Base-by-base conservation (phyloP, 2,888 invertebrate species). In the Lepidonotus clava region DNA sequence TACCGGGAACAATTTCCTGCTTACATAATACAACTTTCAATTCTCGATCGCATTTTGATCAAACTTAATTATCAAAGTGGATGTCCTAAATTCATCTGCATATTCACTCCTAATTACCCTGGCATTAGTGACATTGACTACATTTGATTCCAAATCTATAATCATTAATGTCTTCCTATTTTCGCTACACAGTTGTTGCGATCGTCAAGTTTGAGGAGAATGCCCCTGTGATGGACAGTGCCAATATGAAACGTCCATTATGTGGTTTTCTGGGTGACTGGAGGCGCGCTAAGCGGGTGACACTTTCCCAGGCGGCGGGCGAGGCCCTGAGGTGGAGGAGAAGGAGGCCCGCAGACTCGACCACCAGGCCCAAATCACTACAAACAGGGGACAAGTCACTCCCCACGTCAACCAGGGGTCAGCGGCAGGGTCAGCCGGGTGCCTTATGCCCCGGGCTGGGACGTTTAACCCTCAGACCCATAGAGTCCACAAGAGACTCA, bases 391-490 rank as follows among this genome's bases (percentile, higher is more conserved):
- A 46, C 46, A 46, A 51, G 46, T 80, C 80, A 80, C 32, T 51
- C 80, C 41, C 80, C 41, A 80, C 28, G 80, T 46, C 80, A 80
- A 80, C 11, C 46, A 21, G 28, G 28, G 80, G 80, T 80, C 80
- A 46, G 11, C 24, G 4, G 4, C 21, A 40, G 28, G 80, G 80
- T 80, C 80, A 80, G 41, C 51, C 46, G 18, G 80, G 80, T 80
- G 24, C 80, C 80, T 80, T 46, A 18, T 41, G 80, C 80, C 80
- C 6, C 46, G 80, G 80, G 36, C 71, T 71, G 2, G 18, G 46
- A 71, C 36, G 18, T 38, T 71, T 36, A 38, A 46, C 36, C 71
- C 71, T 34, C 71, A 21, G 8, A 46, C 46, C 18, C 0, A 71
- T 11, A 8, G 71, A n/a, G 14, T 38, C 6, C 38, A 71, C 38